Evolutionary conservation across 2,113 vertebrate genomes (phyloP).

Genomic region (Anhinga anhinga): DNA sequence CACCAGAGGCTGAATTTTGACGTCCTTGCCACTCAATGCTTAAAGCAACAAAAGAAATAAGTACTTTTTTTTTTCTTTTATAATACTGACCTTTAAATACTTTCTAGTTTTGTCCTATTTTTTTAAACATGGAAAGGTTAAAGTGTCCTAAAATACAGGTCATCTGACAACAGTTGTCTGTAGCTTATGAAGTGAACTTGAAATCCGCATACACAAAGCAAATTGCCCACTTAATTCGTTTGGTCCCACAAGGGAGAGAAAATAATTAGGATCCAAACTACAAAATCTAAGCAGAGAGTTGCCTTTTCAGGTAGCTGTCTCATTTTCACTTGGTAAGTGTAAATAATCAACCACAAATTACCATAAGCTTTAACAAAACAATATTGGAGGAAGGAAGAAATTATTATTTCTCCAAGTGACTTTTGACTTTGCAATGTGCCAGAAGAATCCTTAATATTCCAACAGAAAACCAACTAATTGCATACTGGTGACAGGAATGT

Average conservation of each 20-base stretch:
- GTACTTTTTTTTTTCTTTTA: background rate
- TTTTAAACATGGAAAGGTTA: background rate
- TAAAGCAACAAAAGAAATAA: background rate
- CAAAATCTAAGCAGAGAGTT: constrained; percentile 17
- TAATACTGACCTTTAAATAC: background rate
- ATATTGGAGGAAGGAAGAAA: background rate
- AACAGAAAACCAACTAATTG: background rate
- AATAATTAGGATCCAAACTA: constrained; percentile 60
- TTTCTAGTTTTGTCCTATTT: background rate
- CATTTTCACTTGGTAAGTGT: constrained; percentile 31
- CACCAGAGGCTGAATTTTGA: background rate
- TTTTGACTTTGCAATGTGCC: background rate
- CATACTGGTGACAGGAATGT: background rate
- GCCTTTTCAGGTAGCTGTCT: constrained; percentile 53
- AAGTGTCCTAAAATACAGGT: background rate
- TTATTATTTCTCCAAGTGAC: constrained; percentile 20
- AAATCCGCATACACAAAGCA: constrained; percentile 51
- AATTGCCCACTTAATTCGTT: constrained; percentile 65
- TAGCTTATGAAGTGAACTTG: background rate
- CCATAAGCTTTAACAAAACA: background rate
- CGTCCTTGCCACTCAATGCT: background rate
- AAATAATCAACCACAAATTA: constrained; percentile 59
- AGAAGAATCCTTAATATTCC: background rate
- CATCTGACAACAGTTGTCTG: background rate
- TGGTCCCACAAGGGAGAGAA: constrained; percentile 37